These are phyloP conservation scores for Polydrusus pterygomalis DNA, from an alignment of 2,888 invertebrate genomes.

Conservation along the genomic window DNA sequence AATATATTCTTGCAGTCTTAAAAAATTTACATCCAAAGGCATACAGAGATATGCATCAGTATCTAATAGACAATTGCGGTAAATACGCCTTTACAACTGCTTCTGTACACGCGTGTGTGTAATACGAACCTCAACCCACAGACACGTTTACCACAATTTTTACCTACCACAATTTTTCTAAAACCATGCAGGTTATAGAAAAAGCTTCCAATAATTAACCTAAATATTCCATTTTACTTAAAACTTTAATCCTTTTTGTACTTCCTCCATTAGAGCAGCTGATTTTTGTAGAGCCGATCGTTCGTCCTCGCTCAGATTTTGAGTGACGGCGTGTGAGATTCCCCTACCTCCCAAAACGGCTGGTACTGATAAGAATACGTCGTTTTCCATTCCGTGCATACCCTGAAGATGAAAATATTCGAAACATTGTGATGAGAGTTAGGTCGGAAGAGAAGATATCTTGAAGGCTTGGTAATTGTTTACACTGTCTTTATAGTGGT, in stretches of 20 bases:
- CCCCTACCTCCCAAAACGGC: slow-evolving; percentile 83
- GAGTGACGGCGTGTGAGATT: slow-evolving; percentile 82
- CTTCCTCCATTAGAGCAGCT: slow-evolving; percentile 70
- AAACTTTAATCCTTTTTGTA: slow-evolving; percentile 56
- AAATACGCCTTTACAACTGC: too few species aligned
- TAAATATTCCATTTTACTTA: slow-evolving; percentile 20
- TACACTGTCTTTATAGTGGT: slow-evolving; percentile 19
- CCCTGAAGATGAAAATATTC: slow-evolving; percentile 76
- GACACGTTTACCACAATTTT: too few species aligned
- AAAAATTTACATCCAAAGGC: not conserved
- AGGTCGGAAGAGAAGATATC: slow-evolving; percentile 12
- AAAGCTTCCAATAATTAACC: not conserved
- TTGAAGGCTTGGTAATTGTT: slow-evolving; percentile 29
- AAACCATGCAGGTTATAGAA: too few species aligned
- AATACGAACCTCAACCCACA: too few species aligned
- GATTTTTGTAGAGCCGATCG: slow-evolving; percentile 78
- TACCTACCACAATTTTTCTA: too few species aligned
- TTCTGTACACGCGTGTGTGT: too few species aligned
- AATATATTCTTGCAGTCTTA: slow-evolving; percentile 40
- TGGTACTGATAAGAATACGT: slow-evolving; percentile 91
- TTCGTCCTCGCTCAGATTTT: slow-evolving; percentile 81
- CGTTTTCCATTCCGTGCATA: slow-evolving; percentile 85
- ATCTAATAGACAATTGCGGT: too few species aligned
- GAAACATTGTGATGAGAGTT: slow-evolving; percentile 15
- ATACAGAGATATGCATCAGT: slow-evolving; percentile 34